Base-by-base conservation (phyloP, 2,888 invertebrate species). In the Caenorhabditis angaria region DNA sequence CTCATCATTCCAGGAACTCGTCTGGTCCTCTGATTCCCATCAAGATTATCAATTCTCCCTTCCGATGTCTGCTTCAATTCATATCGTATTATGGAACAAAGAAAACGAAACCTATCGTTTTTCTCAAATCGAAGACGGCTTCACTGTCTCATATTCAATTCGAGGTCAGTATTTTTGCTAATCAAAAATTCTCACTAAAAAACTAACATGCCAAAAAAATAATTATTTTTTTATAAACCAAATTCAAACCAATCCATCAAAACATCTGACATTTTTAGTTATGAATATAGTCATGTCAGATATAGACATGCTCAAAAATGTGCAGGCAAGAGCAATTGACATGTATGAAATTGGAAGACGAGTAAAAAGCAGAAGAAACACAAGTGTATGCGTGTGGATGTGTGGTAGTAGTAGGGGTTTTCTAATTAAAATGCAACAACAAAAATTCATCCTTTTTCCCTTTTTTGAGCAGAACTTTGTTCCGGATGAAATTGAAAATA, bases 1-100 rank as follows among this genome's bases (percentile, higher is more conserved):
- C 35, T 35, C 35, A 54, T 22, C 24, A 4, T 55, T 70, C 59
- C 60, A 78, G 79, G 76, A 79, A 58, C 66, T 77, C n/a, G 71
- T 79, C 20, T 79, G 78, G 78, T 76, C 73, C 6, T 76, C 78
- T n/a, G 76, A 70, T 61, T 74, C 76, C 28, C 76, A 76, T 59
- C 76, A 76, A 57, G 78, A 76, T 25, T 66, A 71, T 53, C 70
- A 73, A 35, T 78, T 78, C 61, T 76, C 78, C 0, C 66, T 78
- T 20, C 70, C 74, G 10, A 55, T 72, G 58, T 70, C 70, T n/a
- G 53, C 70, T 2, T 57, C 70, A 14, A 65, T 78, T 24, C 69
- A 70, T 41, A 68, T 78, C 20, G 78, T 78, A 10, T 61, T 78
- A 4, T 78, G 78, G 78, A 76, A 70, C 50, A 73, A 74, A 54